These are phyloP conservation scores for Pampus argenteus DNA, from an alignment of 2,797 vertebrate species.

Conservation along the genomic window DNA sequence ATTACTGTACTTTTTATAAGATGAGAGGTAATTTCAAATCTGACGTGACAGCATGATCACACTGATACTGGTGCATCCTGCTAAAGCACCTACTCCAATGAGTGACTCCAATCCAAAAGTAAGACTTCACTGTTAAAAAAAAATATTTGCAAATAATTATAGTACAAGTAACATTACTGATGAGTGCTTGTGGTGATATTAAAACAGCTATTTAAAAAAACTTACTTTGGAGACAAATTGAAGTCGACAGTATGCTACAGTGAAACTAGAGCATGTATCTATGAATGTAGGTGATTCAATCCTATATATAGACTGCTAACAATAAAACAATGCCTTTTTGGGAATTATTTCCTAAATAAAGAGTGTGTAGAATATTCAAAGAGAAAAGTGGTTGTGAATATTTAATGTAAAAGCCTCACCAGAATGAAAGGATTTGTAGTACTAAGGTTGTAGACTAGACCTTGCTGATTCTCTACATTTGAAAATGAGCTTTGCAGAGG, in stretches of 20 bases:
- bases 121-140: neutral
- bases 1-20: conserved; percentile 33
- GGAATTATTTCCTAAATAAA: too few relatives aligned
- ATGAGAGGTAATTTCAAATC: conserved; percentile 29
- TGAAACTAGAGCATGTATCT: neutral
- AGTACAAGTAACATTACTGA: neutral
- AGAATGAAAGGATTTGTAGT: too few relatives aligned
- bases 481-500: neutral
- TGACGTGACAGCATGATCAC: neutral
- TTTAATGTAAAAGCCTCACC: neutral
- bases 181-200: neutral
- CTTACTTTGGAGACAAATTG: too few relatives aligned
- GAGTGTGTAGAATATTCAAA: too few relatives aligned
- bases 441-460: too few relatives aligned
- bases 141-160: too few relatives aligned
- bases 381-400: neutral
- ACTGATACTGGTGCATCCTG: conserved; percentile 7
- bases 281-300: neutral
- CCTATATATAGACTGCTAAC: neutral
- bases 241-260: too few relatives aligned
- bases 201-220: neutral
- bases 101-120: neutral
- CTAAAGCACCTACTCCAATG: neutral
- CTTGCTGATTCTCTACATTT: neutral
- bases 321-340: too few relatives aligned